Percentiles rank a stretch among this genome's conserved stretches.
Conservation (phyloP, 2,113 vertebrate species). For the Columba livia region DNA sequence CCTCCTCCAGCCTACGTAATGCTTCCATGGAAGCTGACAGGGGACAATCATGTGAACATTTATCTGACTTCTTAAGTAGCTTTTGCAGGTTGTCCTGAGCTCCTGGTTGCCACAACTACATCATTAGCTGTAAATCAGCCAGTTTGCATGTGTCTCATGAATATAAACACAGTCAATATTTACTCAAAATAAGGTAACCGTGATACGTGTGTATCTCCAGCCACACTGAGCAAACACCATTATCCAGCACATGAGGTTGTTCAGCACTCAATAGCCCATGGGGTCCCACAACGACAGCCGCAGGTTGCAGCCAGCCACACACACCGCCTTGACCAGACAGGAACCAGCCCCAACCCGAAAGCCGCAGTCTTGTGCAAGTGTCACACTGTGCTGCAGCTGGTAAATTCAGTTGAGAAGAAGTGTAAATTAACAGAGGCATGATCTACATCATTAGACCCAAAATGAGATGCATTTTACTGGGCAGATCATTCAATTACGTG, state of each 20-base stretch:
- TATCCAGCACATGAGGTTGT: neutral
- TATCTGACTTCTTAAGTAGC: neutral
- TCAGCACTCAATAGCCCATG: neutral
- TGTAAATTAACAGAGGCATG: neutral
- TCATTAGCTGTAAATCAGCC: neutral
- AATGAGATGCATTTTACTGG: neutral
- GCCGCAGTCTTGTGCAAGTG: neutral
- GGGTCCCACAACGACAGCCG: rapidly evolving
- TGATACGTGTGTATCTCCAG: neutral
- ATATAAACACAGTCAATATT: neutral
- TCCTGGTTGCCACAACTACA: neutral
- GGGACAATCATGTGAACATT: neutral
- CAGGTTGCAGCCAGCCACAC: neutral
- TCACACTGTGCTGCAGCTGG: neutral
- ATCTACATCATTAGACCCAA: neutral
- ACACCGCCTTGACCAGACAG: neutral
- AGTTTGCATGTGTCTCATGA: neutral
- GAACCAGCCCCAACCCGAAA: neutral
- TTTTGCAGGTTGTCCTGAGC: neutral
- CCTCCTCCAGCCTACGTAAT: neutral
- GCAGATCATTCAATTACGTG: neutral
- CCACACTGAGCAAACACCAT: neutral
- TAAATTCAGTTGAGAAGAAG: neutral
- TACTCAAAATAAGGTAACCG: neutral
- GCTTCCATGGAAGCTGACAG: neutral